Conservation (phyloP, 23 tunicate genomes). For the Styela clava region DNA sequence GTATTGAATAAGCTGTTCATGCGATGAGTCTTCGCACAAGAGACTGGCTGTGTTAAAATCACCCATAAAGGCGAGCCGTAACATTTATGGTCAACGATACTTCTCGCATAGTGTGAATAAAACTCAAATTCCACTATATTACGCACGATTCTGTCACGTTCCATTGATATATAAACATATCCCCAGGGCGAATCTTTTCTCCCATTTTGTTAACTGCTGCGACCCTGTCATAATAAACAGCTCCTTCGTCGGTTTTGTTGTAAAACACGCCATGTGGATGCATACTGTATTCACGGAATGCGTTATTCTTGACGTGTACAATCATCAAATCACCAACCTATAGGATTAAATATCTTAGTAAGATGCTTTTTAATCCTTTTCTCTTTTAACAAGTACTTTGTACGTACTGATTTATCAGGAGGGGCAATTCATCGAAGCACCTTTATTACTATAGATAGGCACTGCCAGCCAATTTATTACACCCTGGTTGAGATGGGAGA, state of each 20-base stretch:
- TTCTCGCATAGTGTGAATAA: too few species aligned
- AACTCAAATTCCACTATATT: too few species aligned
- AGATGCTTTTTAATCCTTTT: neutral
- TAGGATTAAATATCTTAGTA: neutral
- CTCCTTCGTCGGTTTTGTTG: slow-evolving; percentile 75
- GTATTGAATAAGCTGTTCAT: too few species aligned
- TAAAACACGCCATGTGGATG: slow-evolving; percentile 76
- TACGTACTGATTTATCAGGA: too few species aligned
- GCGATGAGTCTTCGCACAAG: too few species aligned
- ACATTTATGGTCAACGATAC: too few species aligned
- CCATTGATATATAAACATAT: slow-evolving; percentile 45
- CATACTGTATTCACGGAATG: slow-evolving; percentile 32
- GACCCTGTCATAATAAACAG: slow-evolving; percentile 44
- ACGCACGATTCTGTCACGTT: slow-evolving; percentile 54
- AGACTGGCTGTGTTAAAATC: too few species aligned
- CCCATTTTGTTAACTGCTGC: slow-evolving; percentile 12
- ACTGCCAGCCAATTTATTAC: too few species aligned
- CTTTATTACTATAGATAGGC: too few species aligned
- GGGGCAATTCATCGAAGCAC: neutral
- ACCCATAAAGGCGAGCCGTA: too few species aligned
- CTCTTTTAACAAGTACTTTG: neutral
- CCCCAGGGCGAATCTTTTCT: slow-evolving; percentile 37
- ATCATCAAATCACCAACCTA: slow-evolving; percentile 47
- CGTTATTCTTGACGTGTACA: slow-evolving; percentile 51
- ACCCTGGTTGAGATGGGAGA: too few species aligned